Base-by-base conservation (phyloP, 2,113 vertebrate species). In the Platysteira castanea region DNA sequence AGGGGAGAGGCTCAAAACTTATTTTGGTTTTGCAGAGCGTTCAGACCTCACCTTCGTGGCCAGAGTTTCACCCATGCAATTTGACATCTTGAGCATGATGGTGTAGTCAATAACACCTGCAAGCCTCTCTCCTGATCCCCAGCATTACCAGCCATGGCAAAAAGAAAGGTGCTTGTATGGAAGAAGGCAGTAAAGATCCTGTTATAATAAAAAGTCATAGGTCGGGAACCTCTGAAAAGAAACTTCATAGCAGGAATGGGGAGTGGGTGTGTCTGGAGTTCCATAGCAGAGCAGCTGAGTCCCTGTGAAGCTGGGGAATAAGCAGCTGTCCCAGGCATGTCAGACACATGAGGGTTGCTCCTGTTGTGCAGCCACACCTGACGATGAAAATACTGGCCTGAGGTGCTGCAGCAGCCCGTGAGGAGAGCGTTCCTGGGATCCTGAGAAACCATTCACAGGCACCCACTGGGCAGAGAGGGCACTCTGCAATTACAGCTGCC, bases 121-220 rank as follows among this genome's bases (percentile, higher is more conserved):
- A 69, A 37, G 22, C 22, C 41, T 33, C 39, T 56, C 8, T 68
- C 26, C 35, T 52, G 33, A 49, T 60, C 49, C 27, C 69, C 56
- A 71, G 17, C 13, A 17, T 63, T 47, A 23, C 14, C 14, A 30
- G 2, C 13, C 11, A 5, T 22, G 35, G 47, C n/a, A 68, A 54
- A 84, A 54, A 42, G 4, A 15, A 83, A 44, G 18, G 3, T 42
- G 7, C 1, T 39, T 71, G 22, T 10, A 19, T 13, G 7, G 17
- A 82, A 26, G 26, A 79, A 60, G 52, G 11, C 28, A 64, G 18
- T 30, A 64, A 54, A 59, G 14, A 9, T 42, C 6, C 7, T 44
- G 3, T 26, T 60, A 19, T 5, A 47, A 52, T 28, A 60, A 57
- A 82, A 35, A 5, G 1, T 2, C 3, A 0, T 20, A 27, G 52